Evolutionary conservation across 1,140 invertebrate species (phyloP), one percentile per base, ranked within the genome.

Genomic region (Plectrocnemia conspersa): DNA sequence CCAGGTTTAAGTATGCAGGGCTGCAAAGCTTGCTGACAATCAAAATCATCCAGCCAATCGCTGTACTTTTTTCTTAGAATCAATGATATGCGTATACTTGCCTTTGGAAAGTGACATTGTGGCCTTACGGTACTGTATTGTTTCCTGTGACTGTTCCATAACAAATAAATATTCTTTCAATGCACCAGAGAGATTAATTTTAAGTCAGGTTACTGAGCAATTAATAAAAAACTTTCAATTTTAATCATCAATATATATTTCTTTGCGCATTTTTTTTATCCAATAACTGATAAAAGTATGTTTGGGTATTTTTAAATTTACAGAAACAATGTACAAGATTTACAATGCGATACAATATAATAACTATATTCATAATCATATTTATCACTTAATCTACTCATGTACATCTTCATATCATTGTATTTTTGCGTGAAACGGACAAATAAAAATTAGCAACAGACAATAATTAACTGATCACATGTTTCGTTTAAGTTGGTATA

Each of bases 271-370:
- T 54, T 53, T n/a, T n/a, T n/a, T 57, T 52, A 53, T 60, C 33
- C 49, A 29, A 56, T 23, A 60, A 25, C 46, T 55, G 52, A 58
- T 54, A 58, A 59, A 59, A 59, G n/a, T 59, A 54, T 40, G 42
- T 54, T 60, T 60, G 54, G 46, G 47, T 60, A 46, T 52, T 60
- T 56, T n/a, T n/a, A 56, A 60, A 60, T 60, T 55, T 60, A 60
- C 54, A 59, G 45, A 54, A 54, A 59, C 24, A 60, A 56, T 60
- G 56, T 60, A 60, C 58, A 60, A 56, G 54, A 60, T 60, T 52
- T 60, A 60, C 58, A 60, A 45, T 22, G 52, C 33, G 49, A 58
- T 38, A 48, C 19, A 48, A 48, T 36, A 35, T 35, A 48, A 35
- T 18, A 35, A 48, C 36, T 35, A 50, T 38, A 18, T 35, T 24